A percentile compares a stretch with the other conserved stretches of the same genome.
These are phyloP conservation scores for Lobophora halterata DNA, from an alignment of 2,888 invertebrate genomes.

Conservation along the genomic window DNA sequence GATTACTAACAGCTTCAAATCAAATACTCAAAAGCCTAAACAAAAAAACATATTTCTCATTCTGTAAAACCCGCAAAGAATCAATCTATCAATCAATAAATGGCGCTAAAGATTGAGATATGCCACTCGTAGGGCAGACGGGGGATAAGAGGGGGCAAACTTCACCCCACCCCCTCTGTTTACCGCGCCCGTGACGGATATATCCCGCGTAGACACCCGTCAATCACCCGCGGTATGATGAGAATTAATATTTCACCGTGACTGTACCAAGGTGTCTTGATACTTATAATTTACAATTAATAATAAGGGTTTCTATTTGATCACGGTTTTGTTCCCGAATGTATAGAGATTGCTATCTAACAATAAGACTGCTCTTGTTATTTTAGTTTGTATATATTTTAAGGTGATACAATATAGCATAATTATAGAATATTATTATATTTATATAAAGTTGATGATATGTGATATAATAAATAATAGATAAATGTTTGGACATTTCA, in stretches of 20 bases:
- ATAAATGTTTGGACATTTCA: too few relatives aligned
- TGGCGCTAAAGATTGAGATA: constrained; percentile 78
- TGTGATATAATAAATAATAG: too few relatives aligned
- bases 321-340: too few relatives aligned
- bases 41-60: constrained; percentile 1
- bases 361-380: too few relatives aligned
- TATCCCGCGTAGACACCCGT: constrained; percentile 76
- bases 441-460: too few relatives aligned
- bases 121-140: constrained; percentile 54
- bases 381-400: too few relatives aligned
- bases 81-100: constrained; percentile 79
- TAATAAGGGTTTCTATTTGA: too few relatives aligned
- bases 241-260: constrained; percentile 39
- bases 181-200: constrained; percentile 74
- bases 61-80: constrained; percentile 35
- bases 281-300: constrained; percentile 29
- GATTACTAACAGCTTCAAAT: too few relatives aligned
- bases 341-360: too few relatives aligned
- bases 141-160: constrained; percentile 27
- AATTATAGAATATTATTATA: too few relatives aligned
- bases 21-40: background rate
- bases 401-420: too few relatives aligned
- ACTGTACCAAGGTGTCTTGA: constrained; percentile 36
- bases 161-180: too few relatives aligned
- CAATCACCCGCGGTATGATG: constrained; percentile 76